Evolutionary conservation across 2,113 vertebrate species (phyloP).

Genomic region (Aptenodytes patagonicus): DNA sequence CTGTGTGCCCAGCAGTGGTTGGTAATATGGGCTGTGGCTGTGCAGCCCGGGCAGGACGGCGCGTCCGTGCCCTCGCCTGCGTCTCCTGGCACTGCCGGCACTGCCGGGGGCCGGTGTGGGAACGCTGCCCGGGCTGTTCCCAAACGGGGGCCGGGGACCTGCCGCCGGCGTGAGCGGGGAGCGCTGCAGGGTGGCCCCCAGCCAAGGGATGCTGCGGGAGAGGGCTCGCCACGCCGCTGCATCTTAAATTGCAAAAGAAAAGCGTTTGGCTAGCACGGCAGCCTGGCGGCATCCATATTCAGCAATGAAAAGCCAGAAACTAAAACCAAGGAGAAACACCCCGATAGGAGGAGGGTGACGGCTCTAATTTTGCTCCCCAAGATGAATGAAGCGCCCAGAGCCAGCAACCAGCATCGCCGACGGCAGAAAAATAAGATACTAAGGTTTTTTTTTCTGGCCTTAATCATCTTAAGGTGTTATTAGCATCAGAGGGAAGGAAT

Average conservation of each 20-base stretch:
- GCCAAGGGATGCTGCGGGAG: neutral
- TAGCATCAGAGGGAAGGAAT: constrained; percentile 48
- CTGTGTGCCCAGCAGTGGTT: accelerated
- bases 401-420: neutral
- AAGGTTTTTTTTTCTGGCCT: neutral
- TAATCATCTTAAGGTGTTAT: constrained; percentile 58
- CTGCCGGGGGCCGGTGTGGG: neutral
- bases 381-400: neutral
- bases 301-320: neutral
- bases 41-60: accelerated
- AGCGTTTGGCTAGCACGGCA: accelerated
- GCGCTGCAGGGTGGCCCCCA: neutral
- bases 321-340: neutral
- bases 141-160: neutral
- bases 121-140: neutral
- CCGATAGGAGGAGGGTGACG: neutral
- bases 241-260: neutral
- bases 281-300: accelerated
- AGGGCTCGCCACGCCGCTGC: accelerated
- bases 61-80: neutral
- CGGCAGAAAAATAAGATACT: neutral
- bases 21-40: neutral
- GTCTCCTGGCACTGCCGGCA: neutral
- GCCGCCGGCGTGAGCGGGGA: neutral
- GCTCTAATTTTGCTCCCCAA: neutral